Conservation (phyloP, 2,888 invertebrate species). For the Junonia oenone region DNA sequence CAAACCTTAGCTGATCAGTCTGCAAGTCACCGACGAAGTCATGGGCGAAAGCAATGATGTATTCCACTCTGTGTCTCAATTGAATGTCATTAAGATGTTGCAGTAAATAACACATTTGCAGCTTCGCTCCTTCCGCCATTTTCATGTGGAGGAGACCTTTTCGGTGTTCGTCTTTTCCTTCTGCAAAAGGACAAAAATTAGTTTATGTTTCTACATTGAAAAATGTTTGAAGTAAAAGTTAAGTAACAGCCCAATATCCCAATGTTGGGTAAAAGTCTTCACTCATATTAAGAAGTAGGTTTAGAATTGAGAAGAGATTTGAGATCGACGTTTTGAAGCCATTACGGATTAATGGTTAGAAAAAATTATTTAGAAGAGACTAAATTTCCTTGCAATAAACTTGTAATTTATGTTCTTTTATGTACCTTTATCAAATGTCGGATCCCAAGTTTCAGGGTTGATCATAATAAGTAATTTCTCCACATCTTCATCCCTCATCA, state of each 20-base stretch:
- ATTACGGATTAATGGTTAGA: too few species aligned
- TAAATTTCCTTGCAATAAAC: too few species aligned
- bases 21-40: constrained; percentile 97
- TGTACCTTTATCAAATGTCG: constrained; percentile 89
- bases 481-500: constrained; percentile 95
- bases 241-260: too few species aligned
- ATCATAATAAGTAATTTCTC: constrained; percentile 94
- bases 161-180: constrained; percentile 93
- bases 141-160: constrained; percentile 98
- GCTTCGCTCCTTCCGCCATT: constrained; percentile 98
- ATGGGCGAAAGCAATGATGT: constrained; percentile 95
- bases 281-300: too few species aligned
- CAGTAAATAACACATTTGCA: constrained; percentile 97
- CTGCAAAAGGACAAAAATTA: constrained; percentile 52
- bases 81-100: constrained; percentile 98
- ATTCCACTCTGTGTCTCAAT: constrained; percentile 95
- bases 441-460: constrained; percentile 97
- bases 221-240: too few species aligned
- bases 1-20: constrained; percentile 88
- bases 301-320: too few species aligned
- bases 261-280: too few species aligned
- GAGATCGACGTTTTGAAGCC: too few species aligned
- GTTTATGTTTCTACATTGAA: too few species aligned
- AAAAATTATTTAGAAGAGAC: too few species aligned
- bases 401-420: too few species aligned